Conservation (phyloP, 1,140 invertebrate species). For the Marisa cornuarietis region DNA sequence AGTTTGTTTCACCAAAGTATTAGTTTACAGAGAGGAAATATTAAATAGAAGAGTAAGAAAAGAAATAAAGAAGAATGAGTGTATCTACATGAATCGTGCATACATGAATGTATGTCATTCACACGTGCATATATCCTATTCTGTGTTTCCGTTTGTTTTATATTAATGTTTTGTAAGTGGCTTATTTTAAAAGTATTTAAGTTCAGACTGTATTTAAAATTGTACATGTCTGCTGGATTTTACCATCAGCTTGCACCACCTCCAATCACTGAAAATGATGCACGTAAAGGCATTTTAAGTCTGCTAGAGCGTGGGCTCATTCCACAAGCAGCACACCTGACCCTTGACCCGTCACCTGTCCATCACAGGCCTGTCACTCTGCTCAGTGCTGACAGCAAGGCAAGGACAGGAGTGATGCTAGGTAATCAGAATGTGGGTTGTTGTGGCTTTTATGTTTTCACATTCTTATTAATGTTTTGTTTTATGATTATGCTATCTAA, state of each 20-base stretch:
- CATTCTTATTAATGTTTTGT: no score
- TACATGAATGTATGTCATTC: no score
- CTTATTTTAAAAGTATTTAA: no score
- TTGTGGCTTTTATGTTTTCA: neutral
- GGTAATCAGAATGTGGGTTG: slow-evolving; percentile 33
- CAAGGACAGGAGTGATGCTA: slow-evolving; percentile 40
- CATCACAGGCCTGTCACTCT: slow-evolving; percentile 48
- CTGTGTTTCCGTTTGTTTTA: no score
- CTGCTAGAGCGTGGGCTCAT: slow-evolving; percentile 64
- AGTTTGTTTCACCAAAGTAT: no score
- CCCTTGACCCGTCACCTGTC: slow-evolving; percentile 65
- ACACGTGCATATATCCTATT: no score
- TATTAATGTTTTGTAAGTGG: no score
- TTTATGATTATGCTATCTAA: no score
- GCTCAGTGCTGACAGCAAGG: slow-evolving; percentile 54
- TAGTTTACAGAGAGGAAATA: no score
- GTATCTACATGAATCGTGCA: no score
- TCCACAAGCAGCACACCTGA: slow-evolving; percentile 62
- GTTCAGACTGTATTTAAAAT: neutral
- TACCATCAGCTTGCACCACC: slow-evolving; percentile 58
- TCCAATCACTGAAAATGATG: slow-evolving; percentile 63
- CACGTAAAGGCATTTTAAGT: slow-evolving; percentile 63
- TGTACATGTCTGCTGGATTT: neutral
- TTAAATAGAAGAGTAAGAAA: no score
- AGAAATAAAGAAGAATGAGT: no score